Evolutionary conservation across 2,113 vertebrate species (phyloP).

Genomic region (Ameiurus melas): DNA sequence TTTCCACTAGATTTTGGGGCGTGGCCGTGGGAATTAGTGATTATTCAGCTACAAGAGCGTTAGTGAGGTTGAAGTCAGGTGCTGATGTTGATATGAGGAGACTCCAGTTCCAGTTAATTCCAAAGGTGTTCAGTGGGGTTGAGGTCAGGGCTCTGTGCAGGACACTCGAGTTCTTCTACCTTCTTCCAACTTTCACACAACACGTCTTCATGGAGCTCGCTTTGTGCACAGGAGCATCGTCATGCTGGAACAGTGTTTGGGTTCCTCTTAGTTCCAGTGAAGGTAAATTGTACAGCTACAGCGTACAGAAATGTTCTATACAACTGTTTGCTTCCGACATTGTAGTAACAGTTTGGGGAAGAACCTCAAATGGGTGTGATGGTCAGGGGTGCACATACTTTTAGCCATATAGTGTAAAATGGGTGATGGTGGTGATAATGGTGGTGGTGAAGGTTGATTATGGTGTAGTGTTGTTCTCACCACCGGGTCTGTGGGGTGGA

Average conservation of each 20-base stretch:
- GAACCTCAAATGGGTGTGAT: neutral
- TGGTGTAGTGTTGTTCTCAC: constrained; percentile 69
- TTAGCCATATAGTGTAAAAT: neutral
- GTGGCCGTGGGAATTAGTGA: too few relatives aligned
- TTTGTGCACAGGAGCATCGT: neutral
- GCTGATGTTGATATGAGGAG: too few relatives aligned
- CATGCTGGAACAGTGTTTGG: neutral
- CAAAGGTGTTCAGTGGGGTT: too few relatives aligned
- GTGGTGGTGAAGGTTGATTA: neutral
- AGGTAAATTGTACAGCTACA: neutral
- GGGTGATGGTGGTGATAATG: neutral
- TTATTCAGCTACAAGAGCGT: too few relatives aligned
- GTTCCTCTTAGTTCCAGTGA: neutral
- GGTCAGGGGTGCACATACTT: neutral
- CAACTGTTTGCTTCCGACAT: neutral
- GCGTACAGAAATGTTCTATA: neutral
- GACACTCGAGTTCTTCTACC: too few relatives aligned
- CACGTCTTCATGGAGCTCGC: too few relatives aligned
- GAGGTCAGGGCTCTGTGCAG: too few relatives aligned
- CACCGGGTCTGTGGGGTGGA: constrained; percentile 97
- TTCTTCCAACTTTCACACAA: too few relatives aligned
- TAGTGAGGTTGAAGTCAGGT: too few relatives aligned
- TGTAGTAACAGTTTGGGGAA: neutral
- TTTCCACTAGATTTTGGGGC: too few relatives aligned
- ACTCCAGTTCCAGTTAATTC: too few relatives aligned